phyloP scores from a whole-genome alignment of 2,113 vertebrate genomes.

The Noturus placidus region DNA sequence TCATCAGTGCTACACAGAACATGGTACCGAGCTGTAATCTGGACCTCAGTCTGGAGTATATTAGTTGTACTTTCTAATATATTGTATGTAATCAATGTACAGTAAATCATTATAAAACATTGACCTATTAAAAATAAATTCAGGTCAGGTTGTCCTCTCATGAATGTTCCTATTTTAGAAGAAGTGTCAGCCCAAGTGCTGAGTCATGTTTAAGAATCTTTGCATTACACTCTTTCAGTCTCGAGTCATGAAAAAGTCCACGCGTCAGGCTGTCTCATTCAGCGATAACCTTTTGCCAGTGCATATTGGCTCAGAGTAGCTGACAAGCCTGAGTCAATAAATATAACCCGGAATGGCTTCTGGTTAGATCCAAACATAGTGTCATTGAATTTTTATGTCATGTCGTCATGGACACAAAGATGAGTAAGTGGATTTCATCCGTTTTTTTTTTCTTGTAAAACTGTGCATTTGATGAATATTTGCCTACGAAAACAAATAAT shows the following conservation, averaged over 20 bases:
- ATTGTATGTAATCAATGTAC: not conserved
- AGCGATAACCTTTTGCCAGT: conserved; percentile 67
- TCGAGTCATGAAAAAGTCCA: not conserved
- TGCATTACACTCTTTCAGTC: not conserved
- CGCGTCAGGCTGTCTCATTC: conserved; percentile 69
- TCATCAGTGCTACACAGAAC: not conserved
- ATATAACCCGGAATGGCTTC: conserved; percentile 59
- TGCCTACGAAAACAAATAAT: too few relatives aligned
- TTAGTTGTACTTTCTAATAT: not conserved
- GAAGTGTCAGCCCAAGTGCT: not conserved
- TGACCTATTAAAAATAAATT: too few relatives aligned
- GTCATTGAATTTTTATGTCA: not conserved
- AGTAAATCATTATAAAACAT: not conserved
- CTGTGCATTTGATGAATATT: not conserved
- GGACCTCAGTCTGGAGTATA: not conserved
- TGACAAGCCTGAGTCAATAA: conserved; percentile 64
- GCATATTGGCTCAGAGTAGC: conserved; percentile 60
- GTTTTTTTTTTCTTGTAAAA: not conserved
- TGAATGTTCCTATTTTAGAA: not conserved
- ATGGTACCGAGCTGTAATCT: not conserved
- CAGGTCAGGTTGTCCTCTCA: not conserved
- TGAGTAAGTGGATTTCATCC: not conserved
- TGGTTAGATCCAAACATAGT: conserved; percentile 30
- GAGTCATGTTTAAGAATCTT: conserved; percentile 18
- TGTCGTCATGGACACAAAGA: not conserved